Evolutionary conservation across 2,888 invertebrate genomes (phyloP).

Genomic region (Rhagonycha lutea): DNA sequence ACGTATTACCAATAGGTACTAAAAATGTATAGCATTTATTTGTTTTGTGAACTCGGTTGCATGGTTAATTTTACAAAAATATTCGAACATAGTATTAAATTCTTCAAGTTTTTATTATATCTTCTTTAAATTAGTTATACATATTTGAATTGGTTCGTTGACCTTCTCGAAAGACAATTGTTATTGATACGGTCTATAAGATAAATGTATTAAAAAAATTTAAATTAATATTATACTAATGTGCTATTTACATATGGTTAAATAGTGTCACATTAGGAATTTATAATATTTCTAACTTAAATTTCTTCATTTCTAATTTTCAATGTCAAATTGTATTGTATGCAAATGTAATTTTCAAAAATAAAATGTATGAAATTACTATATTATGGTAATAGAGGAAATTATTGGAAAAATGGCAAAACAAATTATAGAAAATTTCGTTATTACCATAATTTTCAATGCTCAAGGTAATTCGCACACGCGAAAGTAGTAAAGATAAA

Average conservation of each 20-base stretch:
- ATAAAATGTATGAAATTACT: neutral
- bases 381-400: neutral
- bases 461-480: neutral
- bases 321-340: neutral
- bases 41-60: neutral
- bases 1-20: neutral
- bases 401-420: neutral
- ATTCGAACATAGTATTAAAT: too few relatives aligned
- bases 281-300: too few relatives aligned
- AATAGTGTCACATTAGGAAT: constrained; percentile 5
- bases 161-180: constrained; percentile 34
- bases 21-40: neutral
- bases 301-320: neutral
- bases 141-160: constrained; percentile 32
- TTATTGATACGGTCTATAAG: constrained; percentile 33
- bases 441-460: neutral
- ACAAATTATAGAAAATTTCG: neutral
- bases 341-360: neutral
- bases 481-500: neutral
- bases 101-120: neutral
- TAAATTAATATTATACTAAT: constrained; percentile 30
- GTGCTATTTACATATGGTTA: constrained; percentile 23
- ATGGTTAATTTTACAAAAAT: neutral
- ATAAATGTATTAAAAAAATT: constrained; percentile 29
- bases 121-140: neutral